A percentile compares a stretch with the other conserved stretches of the same genome.
Conservation (phyloP, 1,140 invertebrate species). For the Metaphire vulgaris region DNA sequence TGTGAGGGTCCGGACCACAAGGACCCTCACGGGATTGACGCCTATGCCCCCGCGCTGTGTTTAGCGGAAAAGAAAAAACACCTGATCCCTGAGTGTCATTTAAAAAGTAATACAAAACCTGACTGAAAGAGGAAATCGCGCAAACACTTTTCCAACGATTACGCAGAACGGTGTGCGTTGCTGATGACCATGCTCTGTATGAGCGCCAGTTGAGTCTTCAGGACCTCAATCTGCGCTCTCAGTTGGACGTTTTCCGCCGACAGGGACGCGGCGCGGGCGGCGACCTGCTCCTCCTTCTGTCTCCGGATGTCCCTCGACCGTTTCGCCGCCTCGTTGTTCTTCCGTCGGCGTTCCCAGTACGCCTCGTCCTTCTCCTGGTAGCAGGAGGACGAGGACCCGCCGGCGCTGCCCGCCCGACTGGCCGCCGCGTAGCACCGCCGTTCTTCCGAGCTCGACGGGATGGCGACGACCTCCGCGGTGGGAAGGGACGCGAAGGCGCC, state of each 20-base stretch:
- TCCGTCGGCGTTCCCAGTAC: slow-evolving; percentile 36
- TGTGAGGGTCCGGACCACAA: too few relatives aligned
- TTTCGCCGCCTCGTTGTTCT: slow-evolving; percentile 40
- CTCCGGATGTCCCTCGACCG: slow-evolving; percentile 36
- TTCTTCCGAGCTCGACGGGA: not conserved
- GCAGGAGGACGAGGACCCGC: not conserved
- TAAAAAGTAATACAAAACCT: too few relatives aligned
- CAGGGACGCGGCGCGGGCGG: not conserved
- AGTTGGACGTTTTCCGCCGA: slow-evolving; percentile 16
- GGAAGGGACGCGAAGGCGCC: not conserved
- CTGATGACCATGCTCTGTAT: slow-evolving; percentile 9
- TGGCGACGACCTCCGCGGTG: not conserved
- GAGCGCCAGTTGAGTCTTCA: slow-evolving; percentile 7
- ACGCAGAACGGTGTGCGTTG: too few relatives aligned
- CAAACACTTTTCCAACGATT: too few relatives aligned
- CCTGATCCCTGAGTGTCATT: too few relatives aligned
- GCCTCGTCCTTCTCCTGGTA: slow-evolving; percentile 30
- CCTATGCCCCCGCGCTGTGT: too few relatives aligned
- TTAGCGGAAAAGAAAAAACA: too few relatives aligned
- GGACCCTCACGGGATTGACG: too few relatives aligned
- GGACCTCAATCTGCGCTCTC: slow-evolving; percentile 13
- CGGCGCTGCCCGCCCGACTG: not conserved
- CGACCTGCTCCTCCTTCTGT: slow-evolving; percentile 57
- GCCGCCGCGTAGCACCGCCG: too few relatives aligned
- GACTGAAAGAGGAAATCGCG: too few relatives aligned